Evolutionary conservation across 2,888 invertebrate genomes (phyloP).

Genomic region (Diarsia mendica): DNA sequence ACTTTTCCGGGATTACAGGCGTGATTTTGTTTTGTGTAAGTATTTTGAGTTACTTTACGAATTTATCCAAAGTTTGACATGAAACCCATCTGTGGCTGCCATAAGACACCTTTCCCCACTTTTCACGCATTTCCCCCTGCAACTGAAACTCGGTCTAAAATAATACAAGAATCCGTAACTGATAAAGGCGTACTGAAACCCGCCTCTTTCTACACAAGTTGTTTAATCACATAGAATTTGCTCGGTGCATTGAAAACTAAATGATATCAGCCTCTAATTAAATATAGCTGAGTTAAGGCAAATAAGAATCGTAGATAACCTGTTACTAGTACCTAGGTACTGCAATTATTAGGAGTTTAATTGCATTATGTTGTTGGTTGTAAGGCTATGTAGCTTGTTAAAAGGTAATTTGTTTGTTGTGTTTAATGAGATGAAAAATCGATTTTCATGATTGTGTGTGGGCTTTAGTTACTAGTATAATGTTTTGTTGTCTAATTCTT

Average conservation of each 20-base stretch:
- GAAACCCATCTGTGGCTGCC: background rate
- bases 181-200: conserved; percentile 55
- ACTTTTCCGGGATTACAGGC: background rate
- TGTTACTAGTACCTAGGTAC: conserved; percentile 15
- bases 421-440: conserved; percentile 32
- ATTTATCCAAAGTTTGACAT: background rate
- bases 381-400: conserved; percentile 27
- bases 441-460: conserved; percentile 27
- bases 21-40: background rate
- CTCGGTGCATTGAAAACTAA: conserved; percentile 69
- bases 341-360: conserved; percentile 40
- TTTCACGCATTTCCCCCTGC: conserved; percentile 20
- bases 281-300: conserved; percentile 57
- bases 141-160: conserved; percentile 21
- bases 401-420: conserved; percentile 21
- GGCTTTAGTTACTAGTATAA: background rate
- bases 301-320: conserved; percentile 45
- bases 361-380: conserved; percentile 40
- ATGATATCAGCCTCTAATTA: conserved; percentile 71
- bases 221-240: conserved; percentile 72
- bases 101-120: background rate
- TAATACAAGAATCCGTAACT: conserved; percentile 46
- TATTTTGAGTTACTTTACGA: background rate
- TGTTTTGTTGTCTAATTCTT: background rate
- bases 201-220: conserved; percentile 57